phyloP scores from a whole-genome alignment of 2,113 vertebrate genomes.

The Oryzias curvinotus region DNA sequence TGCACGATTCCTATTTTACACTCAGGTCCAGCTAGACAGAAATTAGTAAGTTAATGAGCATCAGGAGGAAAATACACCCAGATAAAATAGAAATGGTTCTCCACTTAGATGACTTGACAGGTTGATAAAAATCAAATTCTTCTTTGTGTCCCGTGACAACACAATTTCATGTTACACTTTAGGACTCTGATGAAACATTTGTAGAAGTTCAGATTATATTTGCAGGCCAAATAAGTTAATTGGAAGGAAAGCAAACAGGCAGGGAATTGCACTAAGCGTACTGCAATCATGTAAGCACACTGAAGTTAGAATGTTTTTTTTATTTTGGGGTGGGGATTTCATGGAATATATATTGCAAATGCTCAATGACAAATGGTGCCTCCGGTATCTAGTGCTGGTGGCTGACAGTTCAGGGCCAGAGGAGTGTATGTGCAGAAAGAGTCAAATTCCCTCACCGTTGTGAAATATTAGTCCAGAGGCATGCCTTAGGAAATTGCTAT shows the following conservation, averaged over 20 bases:
- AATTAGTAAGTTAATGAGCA: constrained; percentile 13
- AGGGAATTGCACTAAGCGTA: not conserved
- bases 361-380: constrained; percentile 30
- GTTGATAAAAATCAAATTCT: not conserved
- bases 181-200: not conserved
- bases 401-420: constrained; percentile 42
- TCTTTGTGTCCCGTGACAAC: not conserved
- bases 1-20: too few species aligned
- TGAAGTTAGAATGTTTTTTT: not conserved
- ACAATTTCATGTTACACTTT: not conserved
- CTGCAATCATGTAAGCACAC: constrained; percentile 5
- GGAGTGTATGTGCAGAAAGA: constrained; percentile 18
- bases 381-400: constrained; percentile 11
- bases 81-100: constrained; percentile 2
- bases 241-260: too few species aligned
- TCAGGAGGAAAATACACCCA: not conserved
- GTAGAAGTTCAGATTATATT: not conserved
- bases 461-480: constrained; percentile 45
- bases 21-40: not conserved
- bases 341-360: constrained; percentile 20
- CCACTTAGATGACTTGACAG: not conserved
- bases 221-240: too few species aligned
- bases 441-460: constrained; percentile 28
- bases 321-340: too few species aligned
- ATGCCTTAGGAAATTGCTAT: constrained; percentile 45